Evolutionary conservation across 1,140 invertebrate genomes (phyloP), one percentile per base, ranked within the genome.

Genomic region (Pachypeltis micranthus): DNA sequence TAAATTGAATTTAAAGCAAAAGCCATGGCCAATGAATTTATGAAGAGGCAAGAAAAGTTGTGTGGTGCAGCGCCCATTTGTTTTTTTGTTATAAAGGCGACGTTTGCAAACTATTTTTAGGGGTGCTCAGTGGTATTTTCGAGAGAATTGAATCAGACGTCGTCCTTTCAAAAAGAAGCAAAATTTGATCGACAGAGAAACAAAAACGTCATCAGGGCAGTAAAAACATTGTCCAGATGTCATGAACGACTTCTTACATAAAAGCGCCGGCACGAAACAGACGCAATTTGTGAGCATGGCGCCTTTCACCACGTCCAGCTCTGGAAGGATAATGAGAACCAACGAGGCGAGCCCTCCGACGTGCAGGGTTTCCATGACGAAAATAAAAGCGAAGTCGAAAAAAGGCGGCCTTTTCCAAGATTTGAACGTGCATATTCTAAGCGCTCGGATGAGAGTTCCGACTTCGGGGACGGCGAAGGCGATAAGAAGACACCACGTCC

Each of bases 241-340:
- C n/a, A n/a, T n/a, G n/a, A n/a, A n/a, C n/a, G n/a, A n/a, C 47
- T 10, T 51, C 71, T 75, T 75, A 84, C 84, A 81, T 44, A 88
- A 74, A n/a, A 90, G 74, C 44, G 85, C 85, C 0, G 94, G 94
- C 2, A 96, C 77, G 56, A 95, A 85, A 73, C 90, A 95, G 19
- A 96, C 82, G 69, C 90, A 95, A 75, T 94, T 96, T 4, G 94
- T 93, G 26, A 96, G 76, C 88, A 96, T 93, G 10, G 91, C 86
- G 1, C 90, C 92, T 75, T 93, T 90, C 31, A 96, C 85, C 24
- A 93, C 90, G 74, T 97, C 91, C 29, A 96, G 73, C 69, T 92
- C 85, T 0, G 95, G 94, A 2, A 97, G 78, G 31, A 97, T 84
- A 27, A 86, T 81, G 70, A 93, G 93, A 64, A 94, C 84, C 64